Percentiles rank a stretch among this genome's conserved stretches.
These are phyloP conservation scores for Cephus spinipes DNA, from an alignment of 2,888 invertebrate species.

Conservation along the genomic window DNA sequence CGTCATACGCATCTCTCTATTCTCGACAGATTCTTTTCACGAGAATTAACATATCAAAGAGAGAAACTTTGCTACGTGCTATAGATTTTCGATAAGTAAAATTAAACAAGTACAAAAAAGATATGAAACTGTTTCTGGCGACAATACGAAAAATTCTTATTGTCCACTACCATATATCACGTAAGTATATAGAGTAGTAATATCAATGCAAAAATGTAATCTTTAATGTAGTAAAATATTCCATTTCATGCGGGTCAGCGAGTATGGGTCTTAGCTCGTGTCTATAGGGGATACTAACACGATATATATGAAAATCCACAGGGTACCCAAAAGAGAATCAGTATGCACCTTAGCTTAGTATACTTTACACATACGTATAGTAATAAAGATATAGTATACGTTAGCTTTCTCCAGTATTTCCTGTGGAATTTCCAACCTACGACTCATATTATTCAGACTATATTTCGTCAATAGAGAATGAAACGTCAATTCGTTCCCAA, in stretches of 20 bases:
- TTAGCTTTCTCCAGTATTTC: not conserved
- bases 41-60: not conserved
- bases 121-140: not conserved
- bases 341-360: not conserved
- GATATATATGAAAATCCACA: too few relatives aligned
- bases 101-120: not conserved
- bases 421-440: not conserved
- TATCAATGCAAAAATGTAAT: not conserved
- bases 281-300: not conserved
- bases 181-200: not conserved
- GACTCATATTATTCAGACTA: not conserved
- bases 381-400: not conserved
- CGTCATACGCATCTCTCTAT: not conserved
- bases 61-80: not conserved
- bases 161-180: not conserved
- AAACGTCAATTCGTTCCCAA: not conserved
- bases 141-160: not conserved
- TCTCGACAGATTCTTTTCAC: not conserved
- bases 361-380: not conserved
- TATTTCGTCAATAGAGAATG: not conserved
- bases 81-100: not conserved
- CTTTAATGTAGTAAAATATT: not conserved
- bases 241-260: not conserved
- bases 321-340: not conserved
- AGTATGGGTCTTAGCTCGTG: not conserved